Base-by-base conservation (phyloP, 2,797 vertebrate genomes). In the Lacerta viridis region DNA sequence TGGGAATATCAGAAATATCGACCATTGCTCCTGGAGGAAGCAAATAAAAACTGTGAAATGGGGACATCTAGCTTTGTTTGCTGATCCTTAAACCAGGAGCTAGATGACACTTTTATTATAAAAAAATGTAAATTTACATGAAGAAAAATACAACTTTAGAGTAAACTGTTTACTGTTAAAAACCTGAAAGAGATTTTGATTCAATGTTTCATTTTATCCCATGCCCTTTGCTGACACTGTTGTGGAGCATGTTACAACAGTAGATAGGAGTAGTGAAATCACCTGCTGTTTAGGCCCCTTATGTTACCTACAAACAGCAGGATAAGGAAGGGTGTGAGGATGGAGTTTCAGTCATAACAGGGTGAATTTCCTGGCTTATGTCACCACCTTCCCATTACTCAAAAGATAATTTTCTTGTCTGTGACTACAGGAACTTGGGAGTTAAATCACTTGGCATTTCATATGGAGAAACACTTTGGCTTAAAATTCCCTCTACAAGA, bases 401-500 rank as follows among this genome's bases (percentile, higher is more conserved):
- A 92, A 83, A 94, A 87, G 87, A 91, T 90, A 88, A 71, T 92
- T 95, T 92, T 25, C 91, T 91, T 92, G 86, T 94, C 92, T 87
- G 88, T 87, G 92, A 46, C 76, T 27, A 66, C 87, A 92, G 86
- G 77, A 95, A 92, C 86, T 91, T 23, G 66, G 90, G 93, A 95
- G 95, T 94, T 92, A 95, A 95, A 93, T 74, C 90, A 93, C 93
- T 93, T 94, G 96, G 94, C 93, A 76, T 61, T 89, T 93, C 93
- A 87, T 1, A 89, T 90, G 93, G 93, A 94, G 89, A 90, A 93
- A 92, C 79, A 88, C 90, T 94, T 93, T 89, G 91, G 92, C 94
- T 95, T 90, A 92, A 92, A 87, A 95, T 94, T 94, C 88, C 88
- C 93, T 94, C 93, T 95, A 94, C 74, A 94, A 93, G 94, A 95